Evolutionary conservation across 2,113 vertebrate species (phyloP), one percentile per base, ranked within the genome.

Genomic region (Saguinus imperator): DNA sequence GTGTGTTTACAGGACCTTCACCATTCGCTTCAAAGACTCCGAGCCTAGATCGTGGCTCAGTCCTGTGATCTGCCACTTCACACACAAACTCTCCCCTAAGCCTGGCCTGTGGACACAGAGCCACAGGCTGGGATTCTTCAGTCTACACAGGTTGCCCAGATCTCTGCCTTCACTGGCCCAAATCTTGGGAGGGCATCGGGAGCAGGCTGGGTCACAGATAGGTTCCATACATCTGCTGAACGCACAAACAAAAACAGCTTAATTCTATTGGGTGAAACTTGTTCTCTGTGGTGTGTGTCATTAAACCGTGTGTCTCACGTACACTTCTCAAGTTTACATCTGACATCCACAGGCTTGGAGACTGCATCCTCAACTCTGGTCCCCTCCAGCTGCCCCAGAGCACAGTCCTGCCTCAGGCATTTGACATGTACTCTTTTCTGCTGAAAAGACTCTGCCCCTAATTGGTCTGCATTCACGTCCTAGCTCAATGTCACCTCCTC

Each of bases 251-350:
- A 29, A 16, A 27, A 20, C 2, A 66, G 27, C 40, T 14, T 52
- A 25, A 48, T n/a, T 43, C 72, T 18, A 3, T 3, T 4, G 40
- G 27, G 11, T 52, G 40, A 61, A 29, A 35, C 9, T 66, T 6
- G 45, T 37, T 81, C 80, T 85, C 43, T 17, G 10, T 17, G 13
- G 40, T 12, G 40, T 52, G 14, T 96, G 79, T 80, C 23, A 79
- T 23, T 17, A 12, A 70, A 61, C 21, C 8, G 8, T 1, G 8
- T 29, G 57, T 25, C 66, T 57, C 25, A 1, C 0, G 13, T 6
- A 66, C 9, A 8, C 14, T 32, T 75, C 37, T 18, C 1, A 21
- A 37, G 57, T 55, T 81, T 6, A 17, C 1, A 2, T 6, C 48
- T 81, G 25, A 11, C 3, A 50, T 4, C 48, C 11, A 1, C 2